Base-by-base conservation (phyloP, 2,113 vertebrate genomes). In the Corythaeola cristata region DNA sequence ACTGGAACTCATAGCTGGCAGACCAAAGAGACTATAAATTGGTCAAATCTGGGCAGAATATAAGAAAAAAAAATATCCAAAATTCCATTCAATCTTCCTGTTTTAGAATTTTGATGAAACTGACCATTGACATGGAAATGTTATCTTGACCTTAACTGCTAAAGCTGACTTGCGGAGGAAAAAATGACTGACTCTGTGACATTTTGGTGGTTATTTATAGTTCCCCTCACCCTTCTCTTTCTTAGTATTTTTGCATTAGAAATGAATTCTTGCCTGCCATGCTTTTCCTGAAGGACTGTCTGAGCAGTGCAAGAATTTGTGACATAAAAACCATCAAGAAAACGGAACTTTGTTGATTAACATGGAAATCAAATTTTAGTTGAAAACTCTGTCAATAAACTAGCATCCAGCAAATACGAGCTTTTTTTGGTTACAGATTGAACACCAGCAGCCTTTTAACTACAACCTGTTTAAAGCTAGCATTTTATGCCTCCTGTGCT, bases 71-170 rank as follows among this genome's bases (percentile, higher is more conserved):
- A 87, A 83, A 60, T n/a, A 41, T 32, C 11, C 6, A 91, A 85
- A 92, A 97, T 97, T 97, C 91, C 94, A 85, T 88, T 96, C 81
- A 82, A 56, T 85, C 71, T 89, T 85, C 91, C 95, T 63, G 67
- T 88, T 97, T 97, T 93, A 97, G 94, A 92, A 89, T 89, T 96
- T 94, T 96, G 93, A 96, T 96, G 91, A 85, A 94, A 97, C 87
- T 96, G 95, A 96, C 95, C 95, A 96, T 79, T 95, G 97, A 96
- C 96, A 96, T 95, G 93, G 94, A 97, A 97, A 97, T 95, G 95
- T 96, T 95, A 97, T 93, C 94, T 95, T 96, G 94, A 95, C 97
- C 96, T 91, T 95, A 97, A 94, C 91, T 93, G 89, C 87, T 95
- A 93, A 96, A 92, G 92, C 87, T 95, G 91, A 96, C 96, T 96